Conservation (phyloP, 2,113 vertebrate species). For the Penelope pileata region DNA sequence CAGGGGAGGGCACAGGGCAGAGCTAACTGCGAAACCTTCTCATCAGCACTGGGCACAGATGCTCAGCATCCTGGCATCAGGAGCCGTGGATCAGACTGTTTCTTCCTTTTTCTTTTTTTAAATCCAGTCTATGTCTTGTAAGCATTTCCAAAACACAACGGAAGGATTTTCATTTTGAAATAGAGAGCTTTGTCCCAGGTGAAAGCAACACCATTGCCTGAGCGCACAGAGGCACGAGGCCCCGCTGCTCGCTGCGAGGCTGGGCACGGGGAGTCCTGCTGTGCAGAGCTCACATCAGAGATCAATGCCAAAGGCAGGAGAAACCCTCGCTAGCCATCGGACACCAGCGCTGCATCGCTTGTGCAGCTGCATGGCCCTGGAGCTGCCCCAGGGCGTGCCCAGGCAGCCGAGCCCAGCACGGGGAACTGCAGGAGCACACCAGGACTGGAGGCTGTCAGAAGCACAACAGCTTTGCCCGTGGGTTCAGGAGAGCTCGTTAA, state of each 20-base stretch:
- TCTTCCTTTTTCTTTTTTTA: not conserved
- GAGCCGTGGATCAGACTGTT: not conserved
- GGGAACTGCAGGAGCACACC: not conserved
- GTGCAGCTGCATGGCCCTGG: not conserved
- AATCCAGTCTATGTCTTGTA: not conserved
- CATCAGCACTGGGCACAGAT: not conserved
- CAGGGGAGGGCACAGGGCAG: not conserved
- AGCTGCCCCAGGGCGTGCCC: fast-evolving
- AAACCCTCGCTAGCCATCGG: not conserved
- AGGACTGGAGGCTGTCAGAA: not conserved
- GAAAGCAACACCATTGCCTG: not conserved
- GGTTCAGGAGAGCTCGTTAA: not conserved
- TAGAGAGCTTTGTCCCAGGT: not conserved
- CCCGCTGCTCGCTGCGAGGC: not conserved
- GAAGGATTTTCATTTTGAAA: not conserved
- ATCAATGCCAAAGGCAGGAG: not conserved
- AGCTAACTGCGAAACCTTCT: not conserved
- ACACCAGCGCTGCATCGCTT: not conserved
- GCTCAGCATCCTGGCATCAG: fast-evolving
- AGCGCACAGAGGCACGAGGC: fast-evolving
- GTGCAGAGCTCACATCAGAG: too few relatives aligned
- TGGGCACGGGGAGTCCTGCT: fast-evolving
- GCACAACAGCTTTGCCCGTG: not conserved
- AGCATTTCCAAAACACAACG: not conserved
- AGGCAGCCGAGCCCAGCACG: not conserved